Percentiles rank a stretch among this genome's conserved stretches.
Conservation (phyloP, 2,888 invertebrate genomes). For the Andrena marginata region DNA sequence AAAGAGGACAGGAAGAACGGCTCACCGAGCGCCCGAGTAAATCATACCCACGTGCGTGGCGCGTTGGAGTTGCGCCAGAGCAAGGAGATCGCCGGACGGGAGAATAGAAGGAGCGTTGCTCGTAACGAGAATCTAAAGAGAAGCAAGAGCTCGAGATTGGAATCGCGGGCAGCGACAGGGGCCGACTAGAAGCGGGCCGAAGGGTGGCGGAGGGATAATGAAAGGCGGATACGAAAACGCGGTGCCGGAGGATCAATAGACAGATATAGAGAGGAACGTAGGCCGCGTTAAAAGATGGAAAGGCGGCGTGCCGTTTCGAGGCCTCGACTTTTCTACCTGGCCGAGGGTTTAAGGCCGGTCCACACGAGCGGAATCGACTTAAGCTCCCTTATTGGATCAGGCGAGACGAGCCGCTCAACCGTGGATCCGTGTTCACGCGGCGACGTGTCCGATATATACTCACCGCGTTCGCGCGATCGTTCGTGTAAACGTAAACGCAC, state of each 20-base stretch:
- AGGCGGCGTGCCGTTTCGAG: conserved; percentile 21
- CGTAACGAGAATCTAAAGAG: neutral
- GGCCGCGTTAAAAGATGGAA: conserved; percentile 38
- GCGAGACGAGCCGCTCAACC: conserved; percentile 54
- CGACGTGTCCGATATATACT: conserved; percentile 25
- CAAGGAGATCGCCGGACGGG: neutral
- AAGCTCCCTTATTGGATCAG: conserved; percentile 55
- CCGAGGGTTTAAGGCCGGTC: conserved; percentile 54
- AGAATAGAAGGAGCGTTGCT: neutral
- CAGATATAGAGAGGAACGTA: neutral
- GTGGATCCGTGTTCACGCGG: conserved; percentile 38
- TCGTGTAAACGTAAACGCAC: conserved; percentile 53
- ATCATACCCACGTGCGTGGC: neutral
- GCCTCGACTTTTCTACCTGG: conserved; percentile 41
- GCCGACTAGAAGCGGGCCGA: neutral
- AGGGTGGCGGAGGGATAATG: neutral
- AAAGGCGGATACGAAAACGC: neutral
- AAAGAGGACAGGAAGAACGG: neutral
- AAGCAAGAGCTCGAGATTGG: neutral
- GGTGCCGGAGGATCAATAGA: neutral
- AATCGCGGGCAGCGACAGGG: neutral
- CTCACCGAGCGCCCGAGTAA: neutral
- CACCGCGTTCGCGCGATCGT: conserved; percentile 30
- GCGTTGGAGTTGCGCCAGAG: neutral
- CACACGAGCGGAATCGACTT: conserved; percentile 59